Conservation (phyloP, 1,140 invertebrate genomes). For the Drosophila jambulina region DNA sequence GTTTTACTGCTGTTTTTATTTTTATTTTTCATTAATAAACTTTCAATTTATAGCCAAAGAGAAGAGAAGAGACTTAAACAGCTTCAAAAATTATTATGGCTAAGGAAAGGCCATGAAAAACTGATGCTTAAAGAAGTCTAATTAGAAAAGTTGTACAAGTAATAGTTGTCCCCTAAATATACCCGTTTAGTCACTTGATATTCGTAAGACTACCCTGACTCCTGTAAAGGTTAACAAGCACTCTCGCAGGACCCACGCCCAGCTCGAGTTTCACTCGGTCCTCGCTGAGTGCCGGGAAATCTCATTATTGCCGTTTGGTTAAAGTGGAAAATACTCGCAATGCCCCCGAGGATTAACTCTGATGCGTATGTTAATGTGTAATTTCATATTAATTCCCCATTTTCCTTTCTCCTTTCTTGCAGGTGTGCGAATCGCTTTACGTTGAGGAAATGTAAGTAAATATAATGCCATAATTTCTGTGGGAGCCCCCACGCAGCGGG, state of each 20-base stretch:
- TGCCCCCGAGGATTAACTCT: conserved; percentile 21
- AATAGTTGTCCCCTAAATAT: neutral
- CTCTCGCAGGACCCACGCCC: neutral
- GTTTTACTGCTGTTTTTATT: neutral
- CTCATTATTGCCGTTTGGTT: conserved; percentile 21
- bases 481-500: conserved; percentile 8
- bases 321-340: conserved; percentile 2
- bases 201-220: neutral
- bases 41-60: neutral
- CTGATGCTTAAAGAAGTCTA: neutral
- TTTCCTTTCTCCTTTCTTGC: conserved; percentile 7
- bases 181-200: neutral
- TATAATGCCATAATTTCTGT: conserved; percentile 52
- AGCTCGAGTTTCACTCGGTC: neutral
- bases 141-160: too few species aligned
- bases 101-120: neutral
- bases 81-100: neutral
- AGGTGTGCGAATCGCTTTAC: conserved; percentile 15
- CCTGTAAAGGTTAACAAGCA: neutral
- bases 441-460: conserved; percentile 69
- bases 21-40: neutral
- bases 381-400: conserved; percentile 26
- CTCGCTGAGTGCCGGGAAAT: conserved; percentile 1
- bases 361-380: conserved; percentile 35
- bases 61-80: neutral